phyloP scores from a whole-genome alignment of 2,888 invertebrate species.

The Amphiduros pacificus region DNA sequence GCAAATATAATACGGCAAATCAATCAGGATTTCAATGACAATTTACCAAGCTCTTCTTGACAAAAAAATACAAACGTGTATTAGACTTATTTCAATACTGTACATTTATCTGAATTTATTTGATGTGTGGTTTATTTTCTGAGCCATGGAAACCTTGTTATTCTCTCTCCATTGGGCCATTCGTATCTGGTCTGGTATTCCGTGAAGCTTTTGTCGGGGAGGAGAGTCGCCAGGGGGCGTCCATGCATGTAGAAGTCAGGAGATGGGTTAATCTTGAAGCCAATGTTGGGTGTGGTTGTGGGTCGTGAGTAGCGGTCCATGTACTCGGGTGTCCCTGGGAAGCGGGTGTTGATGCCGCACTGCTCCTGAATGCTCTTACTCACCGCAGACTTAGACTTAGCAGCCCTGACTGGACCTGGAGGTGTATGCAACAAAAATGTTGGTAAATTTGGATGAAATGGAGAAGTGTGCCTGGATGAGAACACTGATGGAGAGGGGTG shows the following conservation, averaged over 20 bases:
- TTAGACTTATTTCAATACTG: too few species aligned
- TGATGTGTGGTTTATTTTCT: slow-evolving; percentile 30
- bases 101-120: too few species aligned
- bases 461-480: too few species aligned
- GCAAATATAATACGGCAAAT: too few species aligned
- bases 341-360: slow-evolving; percentile 56
- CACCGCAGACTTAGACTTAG: too few species aligned
- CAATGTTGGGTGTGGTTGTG: neutral
- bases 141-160: slow-evolving; percentile 53
- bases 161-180: slow-evolving; percentile 53
- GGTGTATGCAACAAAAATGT: too few species aligned
- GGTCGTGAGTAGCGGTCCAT: slow-evolving; percentile 32
- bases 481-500: too few species aligned
- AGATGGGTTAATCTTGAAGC: slow-evolving; percentile 54
- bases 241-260: slow-evolving; percentile 52
- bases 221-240: slow-evolving; percentile 40
- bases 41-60: too few species aligned
- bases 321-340: slow-evolving; percentile 55
- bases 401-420: too few species aligned
- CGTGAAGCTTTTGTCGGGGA: slow-evolving; percentile 28
- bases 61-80: too few species aligned
- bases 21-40: too few species aligned
- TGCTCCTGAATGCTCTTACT: slow-evolving; percentile 49
- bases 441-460: too few species aligned
- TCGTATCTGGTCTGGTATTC: slow-evolving; percentile 55